Evolutionary conservation across 2,113 vertebrate genomes (phyloP).

Genomic region (Hucho hucho): DNA sequence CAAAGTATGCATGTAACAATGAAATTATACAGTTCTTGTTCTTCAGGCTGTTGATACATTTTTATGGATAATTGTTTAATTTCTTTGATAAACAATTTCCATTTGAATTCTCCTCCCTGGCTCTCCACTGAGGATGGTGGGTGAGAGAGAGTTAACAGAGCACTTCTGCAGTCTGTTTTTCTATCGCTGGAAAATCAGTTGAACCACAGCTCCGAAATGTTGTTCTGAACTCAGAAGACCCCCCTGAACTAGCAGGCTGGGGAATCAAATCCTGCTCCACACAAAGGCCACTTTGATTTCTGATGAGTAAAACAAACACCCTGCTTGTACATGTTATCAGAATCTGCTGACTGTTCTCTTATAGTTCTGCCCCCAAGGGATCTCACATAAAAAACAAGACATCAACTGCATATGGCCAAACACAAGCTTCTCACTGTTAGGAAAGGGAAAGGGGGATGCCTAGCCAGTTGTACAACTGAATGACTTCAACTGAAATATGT

Average conservation of each 20-base stretch:
- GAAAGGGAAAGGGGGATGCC: constrained; percentile 15
- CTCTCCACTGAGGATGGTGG: not conserved
- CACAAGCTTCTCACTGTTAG: constrained; percentile 43
- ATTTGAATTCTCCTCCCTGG: not conserved
- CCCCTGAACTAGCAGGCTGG: constrained; percentile 32
- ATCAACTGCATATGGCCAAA: constrained; percentile 38
- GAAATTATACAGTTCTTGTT: not conserved
- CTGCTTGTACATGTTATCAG: constrained; percentile 60
- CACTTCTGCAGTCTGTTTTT: constrained; percentile 33
- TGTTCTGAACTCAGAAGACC: constrained; percentile 44
- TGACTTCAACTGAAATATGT: too few relatives aligned
- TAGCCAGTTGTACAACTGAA: too few relatives aligned
- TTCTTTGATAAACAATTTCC: too few relatives aligned
- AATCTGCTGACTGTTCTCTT: constrained; percentile 61
- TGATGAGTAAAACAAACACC: constrained; percentile 65
- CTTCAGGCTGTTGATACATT: too few relatives aligned
- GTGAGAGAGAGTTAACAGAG: not conserved
- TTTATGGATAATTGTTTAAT: too few relatives aligned
- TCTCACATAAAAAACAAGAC: constrained; percentile 26
- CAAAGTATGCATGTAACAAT: too few relatives aligned
- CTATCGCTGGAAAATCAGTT: constrained; percentile 41
- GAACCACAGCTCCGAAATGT: constrained; percentile 35
- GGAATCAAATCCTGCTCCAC: constrained; percentile 41
- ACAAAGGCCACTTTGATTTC: constrained; percentile 53
- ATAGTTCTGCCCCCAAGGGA: constrained; percentile 43